phyloP scores from a whole-genome alignment of 2,888 invertebrate genomes.

The Pteria penguin region DNA sequence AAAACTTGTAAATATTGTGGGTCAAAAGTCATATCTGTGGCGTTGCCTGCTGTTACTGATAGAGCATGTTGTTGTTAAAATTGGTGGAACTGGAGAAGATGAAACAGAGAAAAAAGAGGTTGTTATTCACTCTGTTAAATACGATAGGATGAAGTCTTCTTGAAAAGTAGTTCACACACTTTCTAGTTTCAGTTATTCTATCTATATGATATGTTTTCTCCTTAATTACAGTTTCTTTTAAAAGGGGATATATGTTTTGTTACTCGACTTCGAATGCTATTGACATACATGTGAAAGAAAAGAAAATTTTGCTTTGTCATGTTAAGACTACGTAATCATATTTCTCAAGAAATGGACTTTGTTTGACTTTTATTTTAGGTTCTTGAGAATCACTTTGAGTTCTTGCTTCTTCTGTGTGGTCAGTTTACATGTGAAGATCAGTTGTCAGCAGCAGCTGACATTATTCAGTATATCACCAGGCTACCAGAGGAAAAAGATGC shows the following conservation, averaged over 20 bases:
- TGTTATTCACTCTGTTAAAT: too few species aligned
- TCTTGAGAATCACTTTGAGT: constrained; percentile 51
- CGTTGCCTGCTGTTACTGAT: constrained; percentile 80
- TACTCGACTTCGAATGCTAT: too few species aligned
- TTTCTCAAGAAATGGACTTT: neutral
- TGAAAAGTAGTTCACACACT: too few species aligned
- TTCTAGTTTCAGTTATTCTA: too few species aligned
- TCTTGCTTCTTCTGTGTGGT: constrained; percentile 64
- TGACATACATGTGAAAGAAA: too few species aligned
- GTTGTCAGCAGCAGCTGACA: constrained; percentile 53
- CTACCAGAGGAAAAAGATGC: constrained; percentile 71
- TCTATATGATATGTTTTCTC: too few species aligned
- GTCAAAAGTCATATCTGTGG: constrained; percentile 80
- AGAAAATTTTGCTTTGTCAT: too few species aligned
- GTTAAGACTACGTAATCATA: too few species aligned
- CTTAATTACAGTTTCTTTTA: too few species aligned
- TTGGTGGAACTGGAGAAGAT: constrained; percentile 37
- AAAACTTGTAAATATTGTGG: constrained; percentile 86
- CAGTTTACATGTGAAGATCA: constrained; percentile 64
- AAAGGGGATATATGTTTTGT: too few species aligned
- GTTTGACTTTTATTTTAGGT: neutral
- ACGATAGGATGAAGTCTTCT: too few species aligned
- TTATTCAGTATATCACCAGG: constrained; percentile 58
- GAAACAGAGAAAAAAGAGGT: constrained; percentile 79
- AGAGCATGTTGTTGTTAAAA: constrained; percentile 78